Base-by-base conservation (phyloP, 2,113 vertebrate species). In the Dolichallabes microphthalmus region DNA sequence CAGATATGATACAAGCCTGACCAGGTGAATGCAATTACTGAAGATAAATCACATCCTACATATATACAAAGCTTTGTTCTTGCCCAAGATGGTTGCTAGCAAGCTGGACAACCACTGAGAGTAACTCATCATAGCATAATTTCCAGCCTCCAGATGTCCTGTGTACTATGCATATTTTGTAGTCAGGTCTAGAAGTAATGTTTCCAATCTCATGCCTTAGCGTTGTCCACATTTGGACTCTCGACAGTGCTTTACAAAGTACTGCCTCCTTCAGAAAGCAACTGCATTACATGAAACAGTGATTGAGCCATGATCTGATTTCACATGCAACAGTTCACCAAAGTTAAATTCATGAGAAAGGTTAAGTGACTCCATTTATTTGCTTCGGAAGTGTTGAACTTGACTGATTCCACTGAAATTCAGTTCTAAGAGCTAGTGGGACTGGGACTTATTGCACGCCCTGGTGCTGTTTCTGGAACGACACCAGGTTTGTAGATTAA, bases 111-210 rank as follows among this genome's bases (percentile, higher is more conserved):
- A 55, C 5, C n/a, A 30, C 14, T 32, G 17, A 35, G 13, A 35
- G 30, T 60, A 55, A 55, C 7, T 3, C 3, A 3, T 50, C 12
- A 50, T 73, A 75, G 1, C 73, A 79, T 79, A 30, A 79, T 2
- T 79, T 39, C 55, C 76, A 79, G 76, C 55, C 30, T 57, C 20
- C 74, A 55, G 52, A 57, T 9, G 20, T 32, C 50, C 30, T 39
- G 55, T 60, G 76, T 79, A 79, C 55, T 79, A 79, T 79, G 55
- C 55, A 60, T 60, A 79, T 27, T 60, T 79, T 60, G 22, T 60
- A 76, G 73, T 76, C 57, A 60, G 55, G 55, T 39, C 30, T 60
- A 35, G 27, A 57, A 57, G 75, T 22, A 71, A 25, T 25, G 25
- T 50, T 22, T 25, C 57, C 2, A 25, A 22, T 79, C 55, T 35